Evolutionary conservation across 2,797 vertebrate species (phyloP), one percentile per base, ranked within the genome.

Genomic region (Chaetophractus vellerosus): DNA sequence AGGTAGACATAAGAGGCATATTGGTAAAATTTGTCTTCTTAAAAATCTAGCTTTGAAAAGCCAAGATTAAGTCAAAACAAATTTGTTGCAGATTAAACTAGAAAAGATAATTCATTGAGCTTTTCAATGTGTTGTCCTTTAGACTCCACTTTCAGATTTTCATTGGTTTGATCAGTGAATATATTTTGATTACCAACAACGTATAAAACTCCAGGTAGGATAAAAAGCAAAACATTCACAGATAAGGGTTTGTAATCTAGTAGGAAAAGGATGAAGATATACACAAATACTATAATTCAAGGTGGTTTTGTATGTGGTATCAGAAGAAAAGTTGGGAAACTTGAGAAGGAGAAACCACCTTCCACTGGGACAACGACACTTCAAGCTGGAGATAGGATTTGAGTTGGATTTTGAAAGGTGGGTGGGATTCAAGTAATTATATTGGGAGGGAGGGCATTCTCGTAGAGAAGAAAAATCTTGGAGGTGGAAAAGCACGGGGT

Each of bases 161-260:
- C 24, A 72, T 80, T 81, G 36, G 4, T 81, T 52, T 93, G n/a
- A 69, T 82, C 6, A 52, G 33, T 41, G 41, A 83, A 50, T 89
- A 48, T 82, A 50, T 92, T 93, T 96, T 88, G 80, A 61, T 93
- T 90, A 81, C 41, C 16, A 88, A 52, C 45, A 88, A 19, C 57
- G 19, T n/a, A 45, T 94, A 72, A 95, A 78, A 93, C 59, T 55
- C 55, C 48, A 38, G 68, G 4, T 63, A 18, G 24, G 5, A 31
- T 68, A 66, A 63, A 93, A 94, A 88, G 33, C 38, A 76, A 72
- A 86, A 24, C 12, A 18, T 41, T 72, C 21, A 71, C 76, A 94
- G 23, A 41, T 31, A 57, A 79, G n/a, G 6, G 28, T 61, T 91
- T 82, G 33, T 52, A 61, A 86, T 68, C 28, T 41, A 31, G 21